A percentile compares a stretch with the other conserved stretches of the same genome.
Evolutionary conservation across 2,113 vertebrate genomes (phyloP).

Genomic region (Callipepla californica): DNA sequence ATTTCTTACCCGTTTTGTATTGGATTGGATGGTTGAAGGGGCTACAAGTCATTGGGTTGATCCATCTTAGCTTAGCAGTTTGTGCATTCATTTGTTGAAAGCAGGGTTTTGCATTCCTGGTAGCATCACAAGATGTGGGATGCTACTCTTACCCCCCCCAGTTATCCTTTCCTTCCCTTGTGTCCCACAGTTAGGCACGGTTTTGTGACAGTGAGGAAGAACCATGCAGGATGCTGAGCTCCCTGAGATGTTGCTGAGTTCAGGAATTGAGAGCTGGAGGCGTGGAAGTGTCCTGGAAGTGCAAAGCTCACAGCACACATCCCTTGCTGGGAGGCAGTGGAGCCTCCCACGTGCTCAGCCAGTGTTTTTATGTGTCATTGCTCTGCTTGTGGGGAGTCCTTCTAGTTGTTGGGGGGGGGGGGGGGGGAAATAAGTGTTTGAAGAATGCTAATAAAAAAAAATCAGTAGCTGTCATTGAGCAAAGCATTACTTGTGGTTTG

Average conservation of each 20-base stretch:
- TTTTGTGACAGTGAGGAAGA: background rate
- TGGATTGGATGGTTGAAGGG: background rate
- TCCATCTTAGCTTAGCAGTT: background rate
- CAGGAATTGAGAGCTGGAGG: background rate
- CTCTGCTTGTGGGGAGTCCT: background rate
- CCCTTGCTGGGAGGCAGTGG: background rate
- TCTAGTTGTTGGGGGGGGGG: no score
- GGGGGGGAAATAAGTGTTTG: background rate
- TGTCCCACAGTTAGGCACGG: background rate
- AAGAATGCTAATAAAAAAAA: background rate
- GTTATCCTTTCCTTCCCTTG: background rate
- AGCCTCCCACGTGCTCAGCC: rapidly evolving
- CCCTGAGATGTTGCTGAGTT: background rate
- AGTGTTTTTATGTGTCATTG: no score
- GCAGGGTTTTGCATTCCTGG: background rate
- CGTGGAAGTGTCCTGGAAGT: no score
- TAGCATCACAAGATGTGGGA: background rate
- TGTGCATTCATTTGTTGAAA: background rate
- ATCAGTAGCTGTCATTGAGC: background rate
- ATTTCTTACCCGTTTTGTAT: background rate
- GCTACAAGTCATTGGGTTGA: background rate
- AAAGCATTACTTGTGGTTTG: background rate
- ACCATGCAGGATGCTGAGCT: background rate
- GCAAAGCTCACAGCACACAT: rapidly evolving
- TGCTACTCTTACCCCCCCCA: background rate